Evolutionary conservation across 2,797 vertebrate species (phyloP), one percentile per base, ranked within the genome.

Genomic region (Tinamus major): DNA sequence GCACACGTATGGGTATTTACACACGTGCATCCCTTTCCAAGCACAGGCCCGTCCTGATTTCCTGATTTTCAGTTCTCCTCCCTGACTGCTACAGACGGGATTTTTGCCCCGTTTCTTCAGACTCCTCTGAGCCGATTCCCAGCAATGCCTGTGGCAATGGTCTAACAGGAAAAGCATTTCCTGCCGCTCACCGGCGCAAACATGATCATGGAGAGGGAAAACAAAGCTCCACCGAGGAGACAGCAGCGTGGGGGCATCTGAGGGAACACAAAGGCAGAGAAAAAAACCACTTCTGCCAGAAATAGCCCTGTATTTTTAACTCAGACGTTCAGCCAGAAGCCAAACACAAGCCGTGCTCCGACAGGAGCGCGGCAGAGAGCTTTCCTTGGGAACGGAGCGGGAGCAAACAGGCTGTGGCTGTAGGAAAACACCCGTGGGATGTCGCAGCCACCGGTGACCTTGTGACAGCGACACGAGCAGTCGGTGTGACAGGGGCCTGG

Each of bases 231-330:
- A 93, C 74, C 58, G 70, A 91, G 83, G 89, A 88, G 95, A n/a
- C 82, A 92, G 94, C 77, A 92, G 82, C 85, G 72, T 26, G 7
- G 70, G 93, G 93, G 74, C 91, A 95, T 88, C 78, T 26, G 16
- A 95, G 93, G 89, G 89, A 71, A 85, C 37, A 68, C 27, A 87
- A 70, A 93, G 31, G 48, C 85, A 91, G 82, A 89, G 85, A 44
- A 31, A 75, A 87, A 90, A 77, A 1, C 37, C 12, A 33, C 48
- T 95, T 62, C 74, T 91, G 75, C 95, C 68, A 92, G 89, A 95
- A 96, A 95, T 95, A 96, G 87, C 83, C 90, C 62, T 59, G 68
- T 96, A 95, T 96, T 96, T 96, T 95, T 96, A 95, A 92, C 94
- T 93, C 67, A 87, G 89, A 92, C 77, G 0, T 87, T 86, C 74